These are phyloP conservation scores for Athripsodes cinereus DNA, from an alignment of 2,888 invertebrate species.

Conservation along the genomic window DNA sequence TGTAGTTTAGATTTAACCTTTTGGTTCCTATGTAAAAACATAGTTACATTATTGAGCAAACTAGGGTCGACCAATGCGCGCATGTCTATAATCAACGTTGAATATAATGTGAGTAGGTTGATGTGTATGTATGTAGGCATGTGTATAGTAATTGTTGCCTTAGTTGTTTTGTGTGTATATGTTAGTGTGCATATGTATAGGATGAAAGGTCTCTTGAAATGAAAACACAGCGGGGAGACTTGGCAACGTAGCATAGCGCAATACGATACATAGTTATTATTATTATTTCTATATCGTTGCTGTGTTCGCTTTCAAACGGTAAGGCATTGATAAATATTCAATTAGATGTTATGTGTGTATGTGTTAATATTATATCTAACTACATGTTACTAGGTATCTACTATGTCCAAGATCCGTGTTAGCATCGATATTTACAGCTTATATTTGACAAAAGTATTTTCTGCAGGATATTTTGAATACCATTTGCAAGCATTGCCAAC, in stretches of 20 bases:
- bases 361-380: too few species aligned
- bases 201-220: conserved; percentile 11
- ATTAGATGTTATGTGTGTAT: too few species aligned
- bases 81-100: conserved; percentile 15
- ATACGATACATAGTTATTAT: too few species aligned
- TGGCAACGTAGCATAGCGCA: conserved; percentile 13
- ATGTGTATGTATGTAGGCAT: conserved; percentile 13
- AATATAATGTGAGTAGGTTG: conserved; percentile 6
- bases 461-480: too few species aligned
- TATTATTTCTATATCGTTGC: too few species aligned
- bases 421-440: too few species aligned
- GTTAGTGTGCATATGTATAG: conserved; percentile 3
- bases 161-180: conserved; percentile 4
- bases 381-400: too few species aligned
- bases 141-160: conserved; percentile 10
- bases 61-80: conserved; percentile 16
- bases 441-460: too few species aligned
- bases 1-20: background rate
- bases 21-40: background rate
- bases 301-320: too few species aligned
- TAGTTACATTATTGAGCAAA: background rate
- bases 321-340: too few species aligned
- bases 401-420: too few species aligned
- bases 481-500: too few species aligned
- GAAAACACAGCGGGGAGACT: conserved; percentile 14